These are phyloP conservation scores for Ivindomyrus marchei DNA, from an alignment of 2,113 vertebrate genomes.

Conservation along the genomic window DNA sequence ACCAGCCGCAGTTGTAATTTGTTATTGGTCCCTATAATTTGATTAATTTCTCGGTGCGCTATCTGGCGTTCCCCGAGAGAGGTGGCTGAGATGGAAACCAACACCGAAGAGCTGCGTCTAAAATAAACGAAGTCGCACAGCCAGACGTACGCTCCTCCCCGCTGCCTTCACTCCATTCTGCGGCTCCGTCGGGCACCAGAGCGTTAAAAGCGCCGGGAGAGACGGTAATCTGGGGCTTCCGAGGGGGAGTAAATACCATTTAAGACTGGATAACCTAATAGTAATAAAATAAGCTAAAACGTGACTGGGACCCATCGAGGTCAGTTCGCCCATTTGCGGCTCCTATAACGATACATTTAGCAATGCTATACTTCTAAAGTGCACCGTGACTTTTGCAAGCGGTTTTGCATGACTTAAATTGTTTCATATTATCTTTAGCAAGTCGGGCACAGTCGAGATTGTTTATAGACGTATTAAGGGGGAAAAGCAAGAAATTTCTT, in stretches of 20 bases:
- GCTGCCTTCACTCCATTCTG: neutral
- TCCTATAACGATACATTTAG: neutral
- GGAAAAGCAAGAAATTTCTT: neutral
- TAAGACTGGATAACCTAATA: neutral
- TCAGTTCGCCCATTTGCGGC: neutral
- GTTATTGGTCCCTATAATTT: neutral
- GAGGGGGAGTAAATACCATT: neutral
- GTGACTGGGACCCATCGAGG: neutral
- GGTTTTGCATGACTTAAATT: neutral
- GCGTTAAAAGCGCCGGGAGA: neutral
- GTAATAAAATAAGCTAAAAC: neutral
- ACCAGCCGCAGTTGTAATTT: neutral
- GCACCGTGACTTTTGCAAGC: neutral
- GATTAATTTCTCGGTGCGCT: neutral
- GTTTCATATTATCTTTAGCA: neutral
- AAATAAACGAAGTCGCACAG: neutral
- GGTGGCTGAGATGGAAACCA: neutral
- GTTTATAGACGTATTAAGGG: neutral
- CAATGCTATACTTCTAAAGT: neutral
- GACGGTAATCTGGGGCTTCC: neutral
- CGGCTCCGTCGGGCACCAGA: neutral
- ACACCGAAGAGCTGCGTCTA: slow-evolving; percentile 12
- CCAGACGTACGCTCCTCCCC: neutral
- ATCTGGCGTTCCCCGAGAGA: neutral
- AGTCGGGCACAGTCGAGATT: neutral